Conservation (phyloP, 2,113 vertebrate genomes). For the Delphinapterus leucas region DNA sequence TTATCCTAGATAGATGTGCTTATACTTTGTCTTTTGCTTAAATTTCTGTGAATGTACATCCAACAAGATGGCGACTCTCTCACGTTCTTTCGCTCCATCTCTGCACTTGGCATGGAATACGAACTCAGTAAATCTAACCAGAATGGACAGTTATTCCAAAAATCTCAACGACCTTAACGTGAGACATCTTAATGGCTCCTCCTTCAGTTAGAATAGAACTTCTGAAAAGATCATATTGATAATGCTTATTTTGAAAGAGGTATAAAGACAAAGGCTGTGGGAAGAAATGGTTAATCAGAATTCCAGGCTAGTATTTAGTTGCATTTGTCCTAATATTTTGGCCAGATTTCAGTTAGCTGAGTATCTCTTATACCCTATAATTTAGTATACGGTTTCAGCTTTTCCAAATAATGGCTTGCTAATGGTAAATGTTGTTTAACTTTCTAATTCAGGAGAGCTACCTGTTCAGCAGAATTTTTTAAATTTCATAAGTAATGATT, state of each 20-base stretch:
- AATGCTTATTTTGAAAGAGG: background rate
- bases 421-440: slow-evolving; percentile 71
- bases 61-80: background rate
- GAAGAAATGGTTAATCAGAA: slow-evolving; percentile 46
- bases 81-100: background rate
- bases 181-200: background rate
- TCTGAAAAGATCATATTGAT: background rate
- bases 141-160: background rate
- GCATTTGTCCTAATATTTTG: slow-evolving; percentile 62
- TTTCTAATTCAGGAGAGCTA: slow-evolving; percentile 63
- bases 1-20: background rate
- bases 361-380: slow-evolving; percentile 60
- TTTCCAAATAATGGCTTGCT: slow-evolving; percentile 71
- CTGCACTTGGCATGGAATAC: background rate
- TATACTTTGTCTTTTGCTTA: background rate
- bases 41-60: background rate
- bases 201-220: background rate
- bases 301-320: slow-evolving; percentile 52
- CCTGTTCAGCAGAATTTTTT: slow-evolving; percentile 71
- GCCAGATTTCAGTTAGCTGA: slow-evolving; percentile 67
- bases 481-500: slow-evolving; percentile 60
- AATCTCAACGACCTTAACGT: background rate
- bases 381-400: slow-evolving; percentile 59
- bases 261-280: slow-evolving; percentile 16
- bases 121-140: background rate